Percentiles rank a stretch among this genome's conserved stretches.
phyloP scores from a whole-genome alignment of 2,113 vertebrate species.

The Stegostoma tigrinum region DNA sequence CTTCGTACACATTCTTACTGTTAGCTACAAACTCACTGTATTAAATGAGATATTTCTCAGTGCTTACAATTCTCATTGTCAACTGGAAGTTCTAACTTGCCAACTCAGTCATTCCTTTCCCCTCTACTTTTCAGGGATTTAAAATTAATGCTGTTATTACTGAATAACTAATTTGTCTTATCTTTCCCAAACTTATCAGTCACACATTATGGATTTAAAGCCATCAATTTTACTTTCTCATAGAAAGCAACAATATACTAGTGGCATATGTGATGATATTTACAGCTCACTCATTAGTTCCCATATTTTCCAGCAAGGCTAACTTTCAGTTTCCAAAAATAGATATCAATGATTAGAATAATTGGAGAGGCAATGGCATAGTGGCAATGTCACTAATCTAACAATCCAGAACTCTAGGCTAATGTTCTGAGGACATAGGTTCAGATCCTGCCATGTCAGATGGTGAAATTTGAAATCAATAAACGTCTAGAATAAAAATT shows the following conservation, averaged over 20 bases:
- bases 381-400: no score
- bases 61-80: not conserved
- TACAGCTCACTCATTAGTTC: not conserved
- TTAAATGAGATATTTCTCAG: not conserved
- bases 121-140: not conserved
- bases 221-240: not conserved
- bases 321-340: not conserved
- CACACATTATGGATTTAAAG: not conserved
- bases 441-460: no score
- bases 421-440: no score
- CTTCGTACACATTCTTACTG: not conserved
- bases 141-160: not conserved
- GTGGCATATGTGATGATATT: not conserved
- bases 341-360: not conserved
- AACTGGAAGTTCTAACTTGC: not conserved
- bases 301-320: not conserved
- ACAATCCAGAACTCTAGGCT: no score
- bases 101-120: not conserved
- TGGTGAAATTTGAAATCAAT: no score
- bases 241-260: not conserved
- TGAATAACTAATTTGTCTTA: not conserved
- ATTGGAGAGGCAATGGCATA: no score
- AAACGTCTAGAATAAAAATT: no score
- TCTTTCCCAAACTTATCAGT: not conserved
- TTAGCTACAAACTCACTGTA: not conserved